A percentile compares a stretch with the other conserved stretches of the same genome.
phyloP scores from a whole-genome alignment of 1,140 invertebrate genomes.

The Drosophila bocki region DNA sequence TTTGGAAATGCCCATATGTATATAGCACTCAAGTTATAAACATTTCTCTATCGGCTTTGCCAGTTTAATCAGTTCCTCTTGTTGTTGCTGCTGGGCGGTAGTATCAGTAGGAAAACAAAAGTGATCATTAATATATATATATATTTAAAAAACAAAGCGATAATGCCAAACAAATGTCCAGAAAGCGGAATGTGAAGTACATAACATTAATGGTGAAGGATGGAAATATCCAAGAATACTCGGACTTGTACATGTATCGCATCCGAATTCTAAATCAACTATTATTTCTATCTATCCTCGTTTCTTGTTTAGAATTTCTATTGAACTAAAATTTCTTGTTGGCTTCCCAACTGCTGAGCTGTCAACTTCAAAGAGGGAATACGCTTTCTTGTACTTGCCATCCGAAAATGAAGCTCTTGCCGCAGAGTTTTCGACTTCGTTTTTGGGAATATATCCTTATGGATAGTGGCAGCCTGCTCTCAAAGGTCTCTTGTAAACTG shows the following conservation, averaged over 20 bases:
- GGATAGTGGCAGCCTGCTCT: background rate
- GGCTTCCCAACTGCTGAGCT: too few relatives aligned
- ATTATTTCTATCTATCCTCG: too few relatives aligned
- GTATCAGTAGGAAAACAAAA: constrained; percentile 43
- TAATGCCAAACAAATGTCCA: constrained; percentile 17
- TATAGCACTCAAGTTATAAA: constrained; percentile 1
- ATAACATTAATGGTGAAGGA: background rate
- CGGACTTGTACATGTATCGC: background rate
- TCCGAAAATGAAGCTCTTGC: too few relatives aligned
- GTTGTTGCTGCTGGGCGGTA: constrained; percentile 17
- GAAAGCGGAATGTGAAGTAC: background rate
- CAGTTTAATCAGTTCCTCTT: constrained; percentile 24
- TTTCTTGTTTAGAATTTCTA: too few relatives aligned
- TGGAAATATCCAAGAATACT: background rate
- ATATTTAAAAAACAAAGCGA: constrained; percentile 33
- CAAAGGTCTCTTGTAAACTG: background rate
- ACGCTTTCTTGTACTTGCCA: too few relatives aligned
- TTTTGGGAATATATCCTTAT: too few relatives aligned
- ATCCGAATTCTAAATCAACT: background rate
- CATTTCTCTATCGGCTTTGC: constrained; percentile 7
- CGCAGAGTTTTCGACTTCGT: too few relatives aligned
- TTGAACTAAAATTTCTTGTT: too few relatives aligned
- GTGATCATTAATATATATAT: constrained; percentile 17
- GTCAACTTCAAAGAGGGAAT: too few relatives aligned
- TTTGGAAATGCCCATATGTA: background rate